These are phyloP conservation scores for Diachrysia chrysitis DNA, from an alignment of 2,888 invertebrate genomes.

Conservation along the genomic window DNA sequence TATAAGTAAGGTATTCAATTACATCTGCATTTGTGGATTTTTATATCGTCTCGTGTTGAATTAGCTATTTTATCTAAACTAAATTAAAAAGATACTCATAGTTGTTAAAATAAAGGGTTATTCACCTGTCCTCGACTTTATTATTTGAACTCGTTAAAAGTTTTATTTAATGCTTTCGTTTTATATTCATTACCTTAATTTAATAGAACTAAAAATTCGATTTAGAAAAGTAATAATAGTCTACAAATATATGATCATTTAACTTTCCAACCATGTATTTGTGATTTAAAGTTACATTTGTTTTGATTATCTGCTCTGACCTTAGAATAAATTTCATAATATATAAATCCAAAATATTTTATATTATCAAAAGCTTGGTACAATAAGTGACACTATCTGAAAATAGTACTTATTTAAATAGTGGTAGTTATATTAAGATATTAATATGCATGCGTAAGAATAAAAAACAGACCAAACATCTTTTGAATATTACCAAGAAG, in stretches of 20 bases:
- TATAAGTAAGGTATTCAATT: too few species aligned
- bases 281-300: neutral
- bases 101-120: conserved; percentile 2
- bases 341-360: too few species aligned
- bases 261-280: neutral
- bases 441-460: too few species aligned
- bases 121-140: conserved; percentile 15
- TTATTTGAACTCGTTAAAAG: conserved; percentile 26
- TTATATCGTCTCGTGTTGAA: neutral
- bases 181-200: neutral
- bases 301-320: neutral
- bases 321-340: neutral
- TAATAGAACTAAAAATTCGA: neutral
- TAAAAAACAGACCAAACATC: too few species aligned
- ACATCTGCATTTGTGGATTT: neutral
- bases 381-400: too few species aligned
- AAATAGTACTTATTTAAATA: too few species aligned
- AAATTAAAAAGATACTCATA: neutral
- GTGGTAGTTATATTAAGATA: too few species aligned
- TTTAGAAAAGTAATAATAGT: neutral
- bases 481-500: too few species aligned
- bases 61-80: too few species aligned
- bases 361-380: too few species aligned
- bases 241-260: neutral
- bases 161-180: neutral